phyloP scores from a whole-genome alignment of 2,888 invertebrate genomes.

The Neuroscelio doddi region DNA sequence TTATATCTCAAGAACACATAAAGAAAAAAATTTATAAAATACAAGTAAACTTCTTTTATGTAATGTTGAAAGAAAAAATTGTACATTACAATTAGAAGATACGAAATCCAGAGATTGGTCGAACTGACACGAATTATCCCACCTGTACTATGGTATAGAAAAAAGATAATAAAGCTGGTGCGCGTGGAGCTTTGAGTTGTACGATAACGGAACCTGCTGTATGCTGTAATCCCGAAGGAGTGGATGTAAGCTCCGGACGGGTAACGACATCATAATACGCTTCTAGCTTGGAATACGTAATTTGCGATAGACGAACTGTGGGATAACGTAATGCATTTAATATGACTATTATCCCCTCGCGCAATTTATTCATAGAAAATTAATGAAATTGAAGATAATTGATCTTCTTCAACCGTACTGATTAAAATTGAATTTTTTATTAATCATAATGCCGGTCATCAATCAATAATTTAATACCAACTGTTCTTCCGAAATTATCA shows the following conservation, averaged over 20 bases:
- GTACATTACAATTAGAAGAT: too few species aligned
- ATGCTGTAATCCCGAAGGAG: constrained; percentile 13
- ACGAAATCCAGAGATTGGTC: too few species aligned
- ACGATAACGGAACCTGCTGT: constrained; percentile 5
- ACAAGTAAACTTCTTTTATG: too few species aligned
- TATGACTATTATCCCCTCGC: constrained; percentile 6
- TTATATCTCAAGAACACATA: too few species aligned
- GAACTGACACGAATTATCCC: too few species aligned
- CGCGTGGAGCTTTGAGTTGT: constrained; percentile 7
- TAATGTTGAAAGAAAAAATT: too few species aligned
- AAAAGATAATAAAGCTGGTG: constrained; percentile 7
- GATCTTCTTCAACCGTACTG: not conserved
- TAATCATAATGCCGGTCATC: too few species aligned
- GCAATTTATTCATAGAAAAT: not conserved
- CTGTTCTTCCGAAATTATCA: too few species aligned
- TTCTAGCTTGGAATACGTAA: constrained; percentile 19
- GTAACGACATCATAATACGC: constrained; percentile 27
- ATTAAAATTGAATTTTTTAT: not conserved
- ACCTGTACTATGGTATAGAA: too few species aligned
- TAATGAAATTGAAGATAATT: constrained; percentile 10
- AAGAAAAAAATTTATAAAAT: too few species aligned
- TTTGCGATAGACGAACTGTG: constrained; percentile 11
- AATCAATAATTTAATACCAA: too few species aligned
- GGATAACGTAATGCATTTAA: constrained; percentile 24
- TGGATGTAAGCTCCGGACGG: constrained; percentile 17